Evolutionary conservation across 2,888 invertebrate species (phyloP).

Genomic region (Agrotis clavis): DNA sequence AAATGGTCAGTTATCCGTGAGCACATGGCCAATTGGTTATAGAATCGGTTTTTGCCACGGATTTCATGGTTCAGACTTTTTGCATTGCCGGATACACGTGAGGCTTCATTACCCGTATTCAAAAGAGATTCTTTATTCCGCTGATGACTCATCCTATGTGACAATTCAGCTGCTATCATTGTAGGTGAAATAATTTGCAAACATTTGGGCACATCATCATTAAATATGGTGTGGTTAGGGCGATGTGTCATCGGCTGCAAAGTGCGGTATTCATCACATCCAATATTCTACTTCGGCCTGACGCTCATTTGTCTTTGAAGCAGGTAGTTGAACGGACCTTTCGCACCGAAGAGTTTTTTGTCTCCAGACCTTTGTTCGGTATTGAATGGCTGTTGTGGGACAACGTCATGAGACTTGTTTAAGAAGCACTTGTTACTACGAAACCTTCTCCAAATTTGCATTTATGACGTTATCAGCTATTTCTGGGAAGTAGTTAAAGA

Average conservation of each 20-base stretch:
- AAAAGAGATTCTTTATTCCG: slow-evolving; percentile 52
- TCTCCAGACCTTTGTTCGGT: slow-evolving; percentile 75
- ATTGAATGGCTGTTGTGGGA: slow-evolving; percentile 76
- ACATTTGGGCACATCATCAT: slow-evolving; percentile 62
- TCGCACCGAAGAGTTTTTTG: slow-evolving; percentile 80
- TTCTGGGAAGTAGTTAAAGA: slow-evolving; percentile 26
- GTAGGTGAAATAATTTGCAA: slow-evolving; percentile 61
- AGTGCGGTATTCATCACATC: slow-evolving; percentile 37
- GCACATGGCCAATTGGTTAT: slow-evolving; percentile 39
- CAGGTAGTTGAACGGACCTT: slow-evolving; percentile 85
- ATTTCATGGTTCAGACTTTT: slow-evolving; percentile 53
- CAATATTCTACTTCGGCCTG: slow-evolving; percentile 71
- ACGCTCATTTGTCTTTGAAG: slow-evolving; percentile 74
- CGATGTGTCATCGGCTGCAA: slow-evolving; percentile 80
- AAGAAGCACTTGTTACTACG: slow-evolving; percentile 75
- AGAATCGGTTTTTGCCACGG: slow-evolving; percentile 35
- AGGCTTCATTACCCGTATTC: slow-evolving; percentile 55
- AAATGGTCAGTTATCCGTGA: slow-evolving; percentile 11
- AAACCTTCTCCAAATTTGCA: slow-evolving; percentile 64
- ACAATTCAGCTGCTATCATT: slow-evolving; percentile 74
- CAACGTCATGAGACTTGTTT: slow-evolving; percentile 72
- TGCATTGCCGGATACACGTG: slow-evolving; percentile 40
- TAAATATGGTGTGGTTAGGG: slow-evolving; percentile 65
- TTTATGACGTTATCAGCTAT: slow-evolving; percentile 56
- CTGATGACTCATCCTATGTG: slow-evolving; percentile 72